Evolutionary conservation across 1,140 invertebrate genomes (phyloP).

Genomic region (Bombus consobrinus): DNA sequence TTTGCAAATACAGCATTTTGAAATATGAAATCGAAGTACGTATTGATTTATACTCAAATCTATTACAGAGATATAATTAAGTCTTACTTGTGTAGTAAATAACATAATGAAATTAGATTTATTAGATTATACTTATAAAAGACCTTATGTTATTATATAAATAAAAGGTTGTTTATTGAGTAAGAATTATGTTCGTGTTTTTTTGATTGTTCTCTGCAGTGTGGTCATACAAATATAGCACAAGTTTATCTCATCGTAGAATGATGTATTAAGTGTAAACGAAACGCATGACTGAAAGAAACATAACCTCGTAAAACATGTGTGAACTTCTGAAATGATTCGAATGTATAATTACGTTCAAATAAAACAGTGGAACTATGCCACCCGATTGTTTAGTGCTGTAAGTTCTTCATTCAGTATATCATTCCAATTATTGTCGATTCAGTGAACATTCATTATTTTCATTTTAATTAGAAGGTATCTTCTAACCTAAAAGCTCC

Average conservation of each 20-base stretch:
- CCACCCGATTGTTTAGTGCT: background rate
- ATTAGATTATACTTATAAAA: slow-evolving; percentile 56
- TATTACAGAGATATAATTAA: slow-evolving; percentile 30
- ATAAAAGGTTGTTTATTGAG: slow-evolving; percentile 59
- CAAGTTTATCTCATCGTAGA: background rate
- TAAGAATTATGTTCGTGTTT: slow-evolving; percentile 16
- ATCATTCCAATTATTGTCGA: background rate
- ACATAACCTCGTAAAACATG: background rate
- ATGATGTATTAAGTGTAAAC: background rate
- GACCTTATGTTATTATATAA: slow-evolving; percentile 51
- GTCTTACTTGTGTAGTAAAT: slow-evolving; percentile 27
- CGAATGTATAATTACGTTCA: slow-evolving; percentile 2
- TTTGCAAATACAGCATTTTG: slow-evolving; percentile 1
- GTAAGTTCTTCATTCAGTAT: slow-evolving; percentile 12
- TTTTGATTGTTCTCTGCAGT: background rate
- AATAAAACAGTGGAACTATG: background rate
- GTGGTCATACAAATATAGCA: background rate
- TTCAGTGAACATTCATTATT: background rate
- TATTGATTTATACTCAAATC: slow-evolving; percentile 23
- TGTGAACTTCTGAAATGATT: slow-evolving; percentile 3
- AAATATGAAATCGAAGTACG: background rate
- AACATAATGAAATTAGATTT: slow-evolving; percentile 31
- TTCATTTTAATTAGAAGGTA: slow-evolving; percentile 16
- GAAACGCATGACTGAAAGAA: background rate
- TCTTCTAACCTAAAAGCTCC: slow-evolving; percentile 41